Conservation (phyloP, 1,140 invertebrate genomes). For the Drosophila parvula region DNA sequence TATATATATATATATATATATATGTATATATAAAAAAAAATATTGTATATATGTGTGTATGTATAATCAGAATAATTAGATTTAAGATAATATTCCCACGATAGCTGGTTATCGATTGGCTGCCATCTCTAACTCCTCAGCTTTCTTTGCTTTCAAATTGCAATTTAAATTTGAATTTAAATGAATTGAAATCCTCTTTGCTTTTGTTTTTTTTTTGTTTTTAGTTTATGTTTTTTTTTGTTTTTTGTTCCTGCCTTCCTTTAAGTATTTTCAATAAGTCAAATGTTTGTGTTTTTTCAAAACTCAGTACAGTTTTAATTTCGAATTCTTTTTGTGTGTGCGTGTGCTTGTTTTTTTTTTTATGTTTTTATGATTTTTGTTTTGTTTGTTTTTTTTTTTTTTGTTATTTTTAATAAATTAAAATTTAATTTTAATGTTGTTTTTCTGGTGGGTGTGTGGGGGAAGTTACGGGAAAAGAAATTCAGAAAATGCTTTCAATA, state of each 20-base stretch:
- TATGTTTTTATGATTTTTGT: slow-evolving; percentile 7
- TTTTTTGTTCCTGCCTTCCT: slow-evolving; percentile 1
- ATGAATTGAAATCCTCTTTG: slow-evolving; percentile 54
- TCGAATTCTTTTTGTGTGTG: slow-evolving; percentile 39
- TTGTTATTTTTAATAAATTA: slow-evolving; percentile 42
- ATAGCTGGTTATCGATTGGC: slow-evolving; percentile 27
- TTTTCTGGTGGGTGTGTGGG: slow-evolving; percentile 5
- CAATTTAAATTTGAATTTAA: slow-evolving; percentile 72
- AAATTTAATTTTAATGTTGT: slow-evolving; percentile 51
- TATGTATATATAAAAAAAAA: slow-evolving; percentile 43
- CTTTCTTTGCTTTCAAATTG: slow-evolving; percentile 60
- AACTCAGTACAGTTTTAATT: slow-evolving; percentile 59
- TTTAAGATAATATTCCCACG: slow-evolving; percentile 35
- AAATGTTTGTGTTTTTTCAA: slow-evolving; percentile 37
- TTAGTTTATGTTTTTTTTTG: not conserved
- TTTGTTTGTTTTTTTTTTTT: slow-evolving; percentile 9
- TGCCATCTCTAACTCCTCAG: slow-evolving; percentile 16
- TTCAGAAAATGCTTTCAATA: slow-evolving; percentile 69
- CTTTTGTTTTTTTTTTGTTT: not conserved
- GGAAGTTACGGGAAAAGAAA: slow-evolving; percentile 34
- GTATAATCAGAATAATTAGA: slow-evolving; percentile 52
- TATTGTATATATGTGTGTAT: slow-evolving; percentile 43
- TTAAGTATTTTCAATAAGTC: slow-evolving; percentile 28
- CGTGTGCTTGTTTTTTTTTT: not conserved
- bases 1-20: slow-evolving; percentile 52